Percentiles rank a stretch among this genome's conserved stretches.
Conservation (phyloP, 2,113 vertebrate species). For the Cacatua alba region DNA sequence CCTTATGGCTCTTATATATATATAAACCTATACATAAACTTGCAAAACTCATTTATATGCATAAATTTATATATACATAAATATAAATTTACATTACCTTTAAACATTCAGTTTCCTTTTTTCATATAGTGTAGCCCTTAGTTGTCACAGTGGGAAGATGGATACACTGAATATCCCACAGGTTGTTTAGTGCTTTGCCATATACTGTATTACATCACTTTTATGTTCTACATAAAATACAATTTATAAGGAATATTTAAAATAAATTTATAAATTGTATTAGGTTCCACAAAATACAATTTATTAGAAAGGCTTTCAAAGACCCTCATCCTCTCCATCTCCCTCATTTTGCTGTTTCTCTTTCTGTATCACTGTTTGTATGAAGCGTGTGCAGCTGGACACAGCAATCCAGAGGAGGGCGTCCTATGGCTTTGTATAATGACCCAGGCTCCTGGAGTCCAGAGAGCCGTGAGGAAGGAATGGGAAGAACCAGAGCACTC, state of each 20-base stretch:
- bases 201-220: background rate
- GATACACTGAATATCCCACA: background rate
- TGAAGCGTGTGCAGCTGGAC: background rate
- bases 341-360: accelerated
- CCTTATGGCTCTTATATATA: background rate
- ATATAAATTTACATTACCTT: too few species aligned
- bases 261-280: background rate
- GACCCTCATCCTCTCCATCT: background rate
- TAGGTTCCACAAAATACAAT: background rate
- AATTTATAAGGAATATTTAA: background rate
- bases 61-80: too few species aligned
- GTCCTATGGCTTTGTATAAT: background rate
- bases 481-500: background rate
- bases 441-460: background rate
- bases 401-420: conserved; percentile 45
- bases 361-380: accelerated
- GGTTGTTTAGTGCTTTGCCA: background rate
- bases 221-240: background rate
- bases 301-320: background rate
- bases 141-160: background rate
- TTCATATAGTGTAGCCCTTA: background rate
- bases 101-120: too few species aligned
- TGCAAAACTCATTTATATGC: too few species aligned
- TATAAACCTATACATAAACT: too few species aligned
- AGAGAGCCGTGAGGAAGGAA: accelerated